These are phyloP conservation scores for Origma solitaria DNA, from an alignment of 2,113 vertebrate genomes.

Conservation along the genomic window DNA sequence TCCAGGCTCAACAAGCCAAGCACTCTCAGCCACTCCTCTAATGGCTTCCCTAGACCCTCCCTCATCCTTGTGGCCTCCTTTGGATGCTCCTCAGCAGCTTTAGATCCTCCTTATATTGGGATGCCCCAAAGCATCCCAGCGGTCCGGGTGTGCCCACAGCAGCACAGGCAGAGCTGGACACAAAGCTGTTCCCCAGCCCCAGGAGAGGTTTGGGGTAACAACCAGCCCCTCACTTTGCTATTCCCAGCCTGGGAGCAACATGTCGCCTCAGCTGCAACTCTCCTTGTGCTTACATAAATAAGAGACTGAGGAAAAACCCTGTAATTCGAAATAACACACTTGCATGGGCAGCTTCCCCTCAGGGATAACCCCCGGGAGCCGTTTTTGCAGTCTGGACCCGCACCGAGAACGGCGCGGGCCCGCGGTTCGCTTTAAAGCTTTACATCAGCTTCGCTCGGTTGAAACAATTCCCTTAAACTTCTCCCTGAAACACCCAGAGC, in stretches of 20 bases:
- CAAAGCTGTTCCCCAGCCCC: fast-evolving
- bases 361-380: fast-evolving
- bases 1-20: neutral
- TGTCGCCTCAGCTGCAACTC: fast-evolving
- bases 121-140: neutral
- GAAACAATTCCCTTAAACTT: neutral
- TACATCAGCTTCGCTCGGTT: neutral
- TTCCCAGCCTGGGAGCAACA: too few relatives aligned
- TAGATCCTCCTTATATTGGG: neutral
- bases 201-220: fast-evolving
- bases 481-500: fast-evolving
- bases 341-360: fast-evolving
- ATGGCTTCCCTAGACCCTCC: neutral
- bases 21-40: neutral
- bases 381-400: neutral
- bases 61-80: neutral
- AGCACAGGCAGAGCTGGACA: fast-evolving
- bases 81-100: neutral
- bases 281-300: neutral
- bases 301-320: fast-evolving
- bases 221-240: neutral
- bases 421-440: neutral
- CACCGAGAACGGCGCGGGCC: neutral
- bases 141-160: neutral
- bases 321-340: fast-evolving